Base-by-base conservation (phyloP, 2,888 invertebrate genomes). In the Phytoseiulus persimilis region DNA sequence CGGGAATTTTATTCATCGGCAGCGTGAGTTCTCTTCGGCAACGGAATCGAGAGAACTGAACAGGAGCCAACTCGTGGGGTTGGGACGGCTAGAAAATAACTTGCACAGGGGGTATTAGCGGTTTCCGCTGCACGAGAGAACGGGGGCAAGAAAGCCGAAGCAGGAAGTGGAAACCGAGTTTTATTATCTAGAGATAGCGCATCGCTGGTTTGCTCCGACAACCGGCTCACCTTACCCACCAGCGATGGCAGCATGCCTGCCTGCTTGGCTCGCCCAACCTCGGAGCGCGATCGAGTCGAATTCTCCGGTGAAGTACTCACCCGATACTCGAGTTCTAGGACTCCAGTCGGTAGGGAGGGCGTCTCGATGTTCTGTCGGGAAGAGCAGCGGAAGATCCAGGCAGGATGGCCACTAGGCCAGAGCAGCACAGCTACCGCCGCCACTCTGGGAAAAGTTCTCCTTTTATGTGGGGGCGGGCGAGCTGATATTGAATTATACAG, bases 121-220 rank as follows among this genome's bases (percentile, higher is more conserved):
- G 83, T 83, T 83, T 83, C 83, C 83, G 31, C 83, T 31, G 83
- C 31, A 18, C 9, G 23, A 14, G 31, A 14, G 83, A 31, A 83
- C 3, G 83, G 31, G 11, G 83, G 33, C 5, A 83, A 33, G 83
- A 83, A 83, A 83, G 33, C 31, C 83, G 83, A 31, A 32, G 83
- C 87, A 87, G 87, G 87, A 87, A 87, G 87, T 87, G 87, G 87
- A 23, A 87, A 87, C n/a, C 87, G 32, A n/a, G 33, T 87, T 87
- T 87, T 87, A 87, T 87, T 87, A 87, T 87, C 87, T 87, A 32
- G 87, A 87, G 87, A 87, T 87, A 87, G 87, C 87, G 87, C 32
- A 33, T 45, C 87, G 83, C 65, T 28, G 65, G 1, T 65, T 23
- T 65, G 65, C 65, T 65, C 65, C 65, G 65, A 65, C 65, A 65